Evolutionary conservation across 2,113 vertebrate genomes (phyloP).

Genomic region (Diadophis punctatus): DNA sequence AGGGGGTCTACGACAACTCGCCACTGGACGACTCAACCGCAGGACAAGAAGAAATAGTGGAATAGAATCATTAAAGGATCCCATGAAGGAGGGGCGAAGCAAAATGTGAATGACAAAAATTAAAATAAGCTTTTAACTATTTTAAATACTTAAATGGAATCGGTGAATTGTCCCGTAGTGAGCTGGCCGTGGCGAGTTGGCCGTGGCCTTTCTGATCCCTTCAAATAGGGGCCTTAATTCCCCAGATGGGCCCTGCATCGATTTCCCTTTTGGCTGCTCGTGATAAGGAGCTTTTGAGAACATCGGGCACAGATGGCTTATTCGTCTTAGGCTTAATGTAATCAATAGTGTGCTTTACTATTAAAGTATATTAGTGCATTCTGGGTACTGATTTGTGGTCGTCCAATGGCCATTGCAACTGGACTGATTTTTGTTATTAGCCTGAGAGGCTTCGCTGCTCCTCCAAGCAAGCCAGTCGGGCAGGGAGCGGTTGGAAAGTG

Average conservation of each 20-base stretch:
- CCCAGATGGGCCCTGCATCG: not conserved
- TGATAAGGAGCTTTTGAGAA: not conserved
- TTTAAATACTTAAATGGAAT: not conserved
- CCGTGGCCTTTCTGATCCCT: not conserved
- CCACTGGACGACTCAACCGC: not conserved
- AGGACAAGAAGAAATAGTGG: not conserved
- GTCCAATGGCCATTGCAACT: not conserved
- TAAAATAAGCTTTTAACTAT: not conserved
- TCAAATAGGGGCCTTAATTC: not conserved
- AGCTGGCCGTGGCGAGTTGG: not conserved
- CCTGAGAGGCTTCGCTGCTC: not conserved
- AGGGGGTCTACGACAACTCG: not conserved
- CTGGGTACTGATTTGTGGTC: too few species aligned
- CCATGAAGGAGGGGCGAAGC: not conserved
- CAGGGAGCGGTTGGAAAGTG: not conserved
- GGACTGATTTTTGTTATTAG: not conserved
- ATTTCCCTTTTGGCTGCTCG: not conserved
- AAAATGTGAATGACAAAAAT: not conserved
- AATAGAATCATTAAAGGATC: not conserved
- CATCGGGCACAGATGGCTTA: fast-evolving
- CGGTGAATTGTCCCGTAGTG: not conserved
- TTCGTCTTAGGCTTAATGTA: not conserved
- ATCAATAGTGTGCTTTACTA: not conserved
- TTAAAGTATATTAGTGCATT: not conserved
- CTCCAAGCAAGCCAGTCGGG: not conserved